Percentiles rank a stretch among this genome's conserved stretches.
These are phyloP conservation scores for Dolomedes plantarius DNA, from an alignment of 2,888 invertebrate genomes.

Conservation along the genomic window DNA sequence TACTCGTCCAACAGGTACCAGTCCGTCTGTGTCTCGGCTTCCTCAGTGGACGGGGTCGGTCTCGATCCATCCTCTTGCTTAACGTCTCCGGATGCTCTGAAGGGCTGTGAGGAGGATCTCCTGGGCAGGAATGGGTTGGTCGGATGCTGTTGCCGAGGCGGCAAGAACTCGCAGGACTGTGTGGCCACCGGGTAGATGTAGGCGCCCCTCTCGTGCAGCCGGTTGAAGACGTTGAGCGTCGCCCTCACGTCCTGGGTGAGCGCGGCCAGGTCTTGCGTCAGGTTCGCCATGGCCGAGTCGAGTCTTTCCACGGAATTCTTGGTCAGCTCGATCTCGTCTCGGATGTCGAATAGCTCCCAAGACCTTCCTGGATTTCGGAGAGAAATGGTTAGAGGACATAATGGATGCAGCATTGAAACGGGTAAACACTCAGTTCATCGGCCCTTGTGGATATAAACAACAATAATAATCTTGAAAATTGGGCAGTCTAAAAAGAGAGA, in stretches of 20 bases:
- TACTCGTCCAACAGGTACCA: slow-evolving; percentile 71
- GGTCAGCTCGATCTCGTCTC: slow-evolving; percentile 72
- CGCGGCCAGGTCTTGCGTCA: slow-evolving; percentile 90
- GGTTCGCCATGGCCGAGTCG: slow-evolving; percentile 87
- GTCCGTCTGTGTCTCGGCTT: slow-evolving; percentile 73
- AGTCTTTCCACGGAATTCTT: slow-evolving; percentile 82
- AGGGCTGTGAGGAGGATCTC: slow-evolving; percentile 65
- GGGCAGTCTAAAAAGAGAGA: too few relatives aligned
- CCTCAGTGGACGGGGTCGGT: slow-evolving; percentile 34
- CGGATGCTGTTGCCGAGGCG: slow-evolving; percentile 26
- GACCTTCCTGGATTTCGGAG: slow-evolving; percentile 59
- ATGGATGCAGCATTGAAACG: too few relatives aligned
- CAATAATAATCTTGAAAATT: too few relatives aligned
- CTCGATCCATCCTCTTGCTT: not conserved
- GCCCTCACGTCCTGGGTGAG: slow-evolving; percentile 85
- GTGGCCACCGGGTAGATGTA: slow-evolving; percentile 44
- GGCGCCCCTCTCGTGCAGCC: slow-evolving; percentile 35
- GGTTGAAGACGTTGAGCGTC: slow-evolving; percentile 72
- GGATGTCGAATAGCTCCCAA: slow-evolving; percentile 68
- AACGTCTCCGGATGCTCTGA: slow-evolving; percentile 15
- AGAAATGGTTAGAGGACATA: not conserved
- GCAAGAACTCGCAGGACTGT: slow-evolving; percentile 67
- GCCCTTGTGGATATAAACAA: too few relatives aligned
- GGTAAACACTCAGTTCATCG: too few relatives aligned
- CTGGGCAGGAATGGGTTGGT: slow-evolving; percentile 47